A percentile compares a stretch with the other conserved stretches of the same genome.
phyloP scores from a whole-genome alignment of 2,113 vertebrate species.

The Cyphomyrus discorhynchus region DNA sequence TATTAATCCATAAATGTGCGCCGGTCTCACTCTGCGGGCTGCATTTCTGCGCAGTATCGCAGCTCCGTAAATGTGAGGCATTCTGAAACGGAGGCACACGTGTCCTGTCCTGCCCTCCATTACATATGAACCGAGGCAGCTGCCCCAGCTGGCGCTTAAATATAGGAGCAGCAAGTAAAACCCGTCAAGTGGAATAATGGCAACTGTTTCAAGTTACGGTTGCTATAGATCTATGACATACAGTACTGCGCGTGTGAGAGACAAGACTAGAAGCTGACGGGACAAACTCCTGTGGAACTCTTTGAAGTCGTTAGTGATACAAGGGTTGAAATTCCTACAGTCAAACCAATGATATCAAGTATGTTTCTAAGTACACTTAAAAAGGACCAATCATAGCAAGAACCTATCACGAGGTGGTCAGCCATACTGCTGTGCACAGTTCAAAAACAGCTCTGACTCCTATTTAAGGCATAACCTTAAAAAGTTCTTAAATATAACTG shows the following conservation, averaged over 20 bases:
- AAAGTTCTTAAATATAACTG: not conserved
- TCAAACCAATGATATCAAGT: not conserved
- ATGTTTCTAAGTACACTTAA: not conserved
- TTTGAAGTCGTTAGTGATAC: not conserved
- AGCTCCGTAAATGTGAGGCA: constrained; percentile 22
- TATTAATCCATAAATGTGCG: not conserved
- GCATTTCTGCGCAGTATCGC: not conserved
- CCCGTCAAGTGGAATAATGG: constrained; percentile 29
- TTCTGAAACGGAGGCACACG: constrained; percentile 42
- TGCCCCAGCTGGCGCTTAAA: constrained; percentile 46
- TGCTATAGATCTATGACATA: constrained; percentile 39
- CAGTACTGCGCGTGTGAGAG: no score
- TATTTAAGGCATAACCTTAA: not conserved
- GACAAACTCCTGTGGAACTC: not conserved
- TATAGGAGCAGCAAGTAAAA: constrained; percentile 58
- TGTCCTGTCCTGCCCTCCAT: constrained; percentile 15
- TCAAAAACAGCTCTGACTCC: not conserved
- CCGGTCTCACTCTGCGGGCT: not conserved
- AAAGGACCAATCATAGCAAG: not conserved
- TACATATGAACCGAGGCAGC: constrained; percentile 46
- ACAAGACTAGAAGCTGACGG: not conserved
- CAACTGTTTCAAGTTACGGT: constrained; percentile 49
- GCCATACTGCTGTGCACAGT: not conserved
- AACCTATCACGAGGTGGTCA: not conserved
- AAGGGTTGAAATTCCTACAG: not conserved